Conservation (phyloP, 2,888 invertebrate species). For the Amaurobius ferox region DNA sequence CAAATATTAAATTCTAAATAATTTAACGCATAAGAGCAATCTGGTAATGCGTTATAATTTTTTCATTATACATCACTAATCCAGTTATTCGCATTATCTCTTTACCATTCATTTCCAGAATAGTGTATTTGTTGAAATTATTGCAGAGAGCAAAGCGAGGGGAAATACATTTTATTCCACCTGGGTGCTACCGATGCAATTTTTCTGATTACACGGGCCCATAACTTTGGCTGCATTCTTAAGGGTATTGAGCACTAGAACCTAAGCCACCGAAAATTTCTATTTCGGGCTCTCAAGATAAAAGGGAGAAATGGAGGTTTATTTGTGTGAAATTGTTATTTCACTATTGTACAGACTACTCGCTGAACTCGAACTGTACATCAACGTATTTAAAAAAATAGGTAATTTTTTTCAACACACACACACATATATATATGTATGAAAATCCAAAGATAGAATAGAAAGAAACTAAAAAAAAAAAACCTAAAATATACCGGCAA, state of each 20-base stretch:
- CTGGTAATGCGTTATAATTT: too few relatives aligned
- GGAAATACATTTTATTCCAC: background rate
- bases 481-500: too few relatives aligned
- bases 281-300: background rate
- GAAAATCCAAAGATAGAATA: too few relatives aligned
- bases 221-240: constrained; percentile 40
- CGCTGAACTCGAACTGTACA: too few relatives aligned
- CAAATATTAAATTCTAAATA: too few relatives aligned
- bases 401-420: too few relatives aligned
- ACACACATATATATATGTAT: too few relatives aligned
- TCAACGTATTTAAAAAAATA: too few relatives aligned
- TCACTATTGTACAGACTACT: background rate
- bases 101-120: background rate
- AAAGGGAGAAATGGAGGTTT: background rate
- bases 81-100: background rate
- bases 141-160: too few relatives aligned
- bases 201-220: constrained; percentile 57
- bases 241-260: constrained; percentile 58
- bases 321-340: constrained; percentile 3
- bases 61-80: too few relatives aligned
- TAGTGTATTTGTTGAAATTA: background rate
- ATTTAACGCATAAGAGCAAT: too few relatives aligned
- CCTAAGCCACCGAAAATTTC: constrained; percentile 17
- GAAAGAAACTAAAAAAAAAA: too few relatives aligned
- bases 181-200: constrained; percentile 42